Conservation (phyloP, 2,888 invertebrate species). For the Podabrus alpinus region DNA sequence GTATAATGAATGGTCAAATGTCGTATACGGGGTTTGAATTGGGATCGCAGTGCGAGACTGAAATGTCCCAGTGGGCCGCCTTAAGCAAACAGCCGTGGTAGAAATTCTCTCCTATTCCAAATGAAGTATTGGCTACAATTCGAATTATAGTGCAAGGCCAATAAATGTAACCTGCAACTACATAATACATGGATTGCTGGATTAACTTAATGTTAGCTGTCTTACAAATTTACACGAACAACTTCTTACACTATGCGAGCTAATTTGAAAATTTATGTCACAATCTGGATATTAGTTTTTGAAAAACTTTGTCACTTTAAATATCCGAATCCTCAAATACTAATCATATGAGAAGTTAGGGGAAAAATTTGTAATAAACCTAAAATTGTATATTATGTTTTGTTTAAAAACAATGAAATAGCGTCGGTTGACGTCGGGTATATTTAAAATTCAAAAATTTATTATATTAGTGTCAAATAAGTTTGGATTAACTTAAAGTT, state of each 20-base stretch:
- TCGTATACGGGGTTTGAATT: conserved; percentile 48
- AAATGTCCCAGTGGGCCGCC: conserved; percentile 50
- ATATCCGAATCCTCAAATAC: too few relatives aligned
- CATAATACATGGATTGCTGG: conserved; percentile 36
- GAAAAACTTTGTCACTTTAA: not conserved
- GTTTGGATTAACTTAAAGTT: not conserved
- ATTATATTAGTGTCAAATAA: not conserved
- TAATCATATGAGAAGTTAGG: too few relatives aligned
- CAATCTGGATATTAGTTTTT: not conserved
- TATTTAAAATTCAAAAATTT: not conserved
- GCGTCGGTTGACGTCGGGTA: not conserved
- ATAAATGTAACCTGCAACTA: conserved; percentile 33
- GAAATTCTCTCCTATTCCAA: conserved; percentile 44
- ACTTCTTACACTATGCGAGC: not conserved
- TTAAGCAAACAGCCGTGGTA: conserved; percentile 45
- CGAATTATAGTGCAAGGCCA: conserved; percentile 39
- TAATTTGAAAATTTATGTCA: not conserved
- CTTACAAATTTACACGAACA: not conserved
- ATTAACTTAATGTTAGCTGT: conserved; percentile 41
- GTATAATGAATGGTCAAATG: conserved; percentile 52
- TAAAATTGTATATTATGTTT: too few relatives aligned
- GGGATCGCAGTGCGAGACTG: conserved; percentile 51
- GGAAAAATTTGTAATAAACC: too few relatives aligned
- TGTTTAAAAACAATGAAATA: too few relatives aligned
- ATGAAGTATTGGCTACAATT: conserved; percentile 44